Evolutionary conservation across 2,888 invertebrate species (phyloP).

Genomic region (Drosophila acutilabella): DNA sequence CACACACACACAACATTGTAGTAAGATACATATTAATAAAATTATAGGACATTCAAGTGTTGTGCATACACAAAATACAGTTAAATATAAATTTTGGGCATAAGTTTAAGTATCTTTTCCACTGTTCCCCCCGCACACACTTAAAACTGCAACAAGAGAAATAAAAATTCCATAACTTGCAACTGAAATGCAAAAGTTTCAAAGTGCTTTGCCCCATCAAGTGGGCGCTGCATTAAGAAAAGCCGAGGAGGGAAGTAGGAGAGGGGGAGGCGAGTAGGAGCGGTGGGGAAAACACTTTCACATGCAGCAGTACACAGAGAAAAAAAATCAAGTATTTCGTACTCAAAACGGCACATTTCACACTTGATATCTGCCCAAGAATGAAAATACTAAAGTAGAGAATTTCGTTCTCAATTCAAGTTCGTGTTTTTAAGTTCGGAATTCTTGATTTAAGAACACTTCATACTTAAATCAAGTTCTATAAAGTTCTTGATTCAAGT

Average conservation of each 20-base stretch:
- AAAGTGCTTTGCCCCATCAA: conserved; percentile 52
- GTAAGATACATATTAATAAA: conserved; percentile 24
- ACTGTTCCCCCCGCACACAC: background rate
- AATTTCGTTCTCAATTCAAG: no score
- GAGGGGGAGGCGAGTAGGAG: background rate
- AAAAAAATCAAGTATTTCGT: no score
- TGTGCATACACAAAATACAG: conserved; percentile 40
- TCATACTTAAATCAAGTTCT: no score
- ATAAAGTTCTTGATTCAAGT: no score
- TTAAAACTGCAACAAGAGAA: conserved; percentile 23
- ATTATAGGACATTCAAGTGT: conserved; percentile 20
- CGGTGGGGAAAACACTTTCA: conserved; percentile 31
- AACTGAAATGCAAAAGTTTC: conserved; percentile 61
- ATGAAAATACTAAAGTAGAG: no score
- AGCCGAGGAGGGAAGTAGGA: background rate
- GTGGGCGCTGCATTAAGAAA: conserved; percentile 19
- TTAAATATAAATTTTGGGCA: conserved; percentile 52
- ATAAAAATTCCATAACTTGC: conserved; percentile 62
- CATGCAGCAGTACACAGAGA: conserved; percentile 34
- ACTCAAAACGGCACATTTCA: no score
- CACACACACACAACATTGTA: background rate
- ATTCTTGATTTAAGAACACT: no score
- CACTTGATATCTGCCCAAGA: no score
- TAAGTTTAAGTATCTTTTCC: conserved; percentile 18
- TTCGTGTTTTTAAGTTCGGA: no score